phyloP scores from a whole-genome alignment of 1,140 invertebrate species.

The Cydia splendana region DNA sequence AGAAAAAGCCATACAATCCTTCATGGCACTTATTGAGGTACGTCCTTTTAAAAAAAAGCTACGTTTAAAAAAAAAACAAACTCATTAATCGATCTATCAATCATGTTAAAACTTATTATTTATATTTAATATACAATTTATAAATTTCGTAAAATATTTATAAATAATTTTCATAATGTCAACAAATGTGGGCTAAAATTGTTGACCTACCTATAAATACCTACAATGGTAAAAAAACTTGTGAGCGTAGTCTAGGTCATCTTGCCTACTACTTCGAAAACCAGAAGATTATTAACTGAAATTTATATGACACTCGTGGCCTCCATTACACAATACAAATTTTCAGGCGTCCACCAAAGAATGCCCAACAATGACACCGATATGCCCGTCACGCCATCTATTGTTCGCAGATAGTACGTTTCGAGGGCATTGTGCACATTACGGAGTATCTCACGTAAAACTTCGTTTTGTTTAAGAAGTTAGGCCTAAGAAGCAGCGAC shows the following conservation, averaged over 20 bases:
- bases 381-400: constrained; percentile 20
- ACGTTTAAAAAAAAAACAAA: no score
- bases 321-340: background rate
- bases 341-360: constrained; percentile 22
- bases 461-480: background rate
- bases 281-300: background rate
- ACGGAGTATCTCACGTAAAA: constrained; percentile 2
- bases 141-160: no score
- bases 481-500: background rate
- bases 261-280: background rate
- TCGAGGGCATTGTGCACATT: constrained; percentile 3
- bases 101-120: no score
- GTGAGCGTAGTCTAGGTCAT: background rate
- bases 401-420: constrained; percentile 24
- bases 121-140: no score
- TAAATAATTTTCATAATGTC: no score
- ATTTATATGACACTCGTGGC: background rate
- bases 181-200: no score
- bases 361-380: constrained; percentile 17
- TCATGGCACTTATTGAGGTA: no score
- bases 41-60: no score
- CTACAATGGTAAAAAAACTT: background rate
- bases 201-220: no score
- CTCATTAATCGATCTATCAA: no score
- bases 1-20: no score